phyloP scores from a whole-genome alignment of 2,797 vertebrate species.

The Philypnodon macrostomus region DNA sequence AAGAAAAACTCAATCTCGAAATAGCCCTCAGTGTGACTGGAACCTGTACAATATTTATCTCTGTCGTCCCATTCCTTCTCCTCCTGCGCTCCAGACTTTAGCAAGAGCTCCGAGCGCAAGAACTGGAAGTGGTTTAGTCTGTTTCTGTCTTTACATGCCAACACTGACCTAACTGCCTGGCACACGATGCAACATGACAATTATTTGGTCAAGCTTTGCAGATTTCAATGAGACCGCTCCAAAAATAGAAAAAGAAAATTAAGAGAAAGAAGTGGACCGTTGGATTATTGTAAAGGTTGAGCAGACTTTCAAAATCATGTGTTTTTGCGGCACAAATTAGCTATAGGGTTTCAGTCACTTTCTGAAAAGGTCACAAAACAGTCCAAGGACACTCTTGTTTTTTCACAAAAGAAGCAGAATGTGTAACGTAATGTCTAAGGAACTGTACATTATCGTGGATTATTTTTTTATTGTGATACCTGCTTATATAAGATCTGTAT shows the following conservation, averaged over 20 bases:
- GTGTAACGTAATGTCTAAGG: not conserved
- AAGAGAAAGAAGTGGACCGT: constrained; percentile 10
- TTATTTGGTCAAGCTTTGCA: not conserved
- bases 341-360: not conserved
- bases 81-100: constrained; percentile 23
- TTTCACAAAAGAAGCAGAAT: constrained; percentile 7
- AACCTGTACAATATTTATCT: constrained; percentile 32
- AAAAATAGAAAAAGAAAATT: constrained; percentile 9
- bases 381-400: constrained; percentile 12
- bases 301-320: constrained; percentile 14
- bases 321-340: constrained; percentile 15
- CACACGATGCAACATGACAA: constrained; percentile 12
- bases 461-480: not conserved
- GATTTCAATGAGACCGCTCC: constrained; percentile 7
- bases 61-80: constrained; percentile 17
- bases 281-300: constrained; percentile 28
- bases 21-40: constrained; percentile 30
- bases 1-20: constrained; percentile 21
- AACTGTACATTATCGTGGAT: not conserved
- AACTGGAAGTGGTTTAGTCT: constrained; percentile 24
- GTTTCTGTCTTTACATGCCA: constrained; percentile 39
- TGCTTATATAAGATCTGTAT: too few species aligned
- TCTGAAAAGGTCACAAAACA: constrained; percentile 34
- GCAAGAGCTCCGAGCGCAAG: constrained; percentile 13
- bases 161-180: constrained; percentile 41